Evolutionary conservation across 2,113 vertebrate species (phyloP), one percentile per base, ranked within the genome.

Genomic region (Catagonus wagneri): DNA sequence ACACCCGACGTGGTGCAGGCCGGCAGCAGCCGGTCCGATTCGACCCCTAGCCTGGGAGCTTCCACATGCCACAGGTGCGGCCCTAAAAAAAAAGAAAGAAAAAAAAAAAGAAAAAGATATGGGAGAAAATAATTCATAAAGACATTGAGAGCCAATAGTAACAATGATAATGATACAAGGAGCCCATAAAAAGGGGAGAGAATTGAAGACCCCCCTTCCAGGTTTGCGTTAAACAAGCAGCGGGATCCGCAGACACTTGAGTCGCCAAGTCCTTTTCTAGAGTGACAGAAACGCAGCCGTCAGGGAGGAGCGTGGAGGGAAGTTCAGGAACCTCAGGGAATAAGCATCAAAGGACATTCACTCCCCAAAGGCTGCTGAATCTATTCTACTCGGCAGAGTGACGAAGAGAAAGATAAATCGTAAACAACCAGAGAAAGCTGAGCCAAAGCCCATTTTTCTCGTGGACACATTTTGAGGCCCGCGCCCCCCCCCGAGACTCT

Each of bases 221-320:
- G 36, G 44, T 20, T 68, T 4, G 4, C 80, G 50, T 1, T 23
- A 61, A 66, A 39, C 23, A 15, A 17, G 29, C 23, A 0, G 9
- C 36, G 22, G 2, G 10, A 14, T 0, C n/a, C 81, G 0, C 0
- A 1, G n/a, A 1, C 34, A 0, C 2, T 29, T 25, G 36, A 7
- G 9, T 1, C 9, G 6, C 20, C 20, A 1, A 6, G 19, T 6
- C 34, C 34, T 34, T 23, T 32, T 27, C 71, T 23, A 4, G 44
- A 54, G 54, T 19, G 12, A 11, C 0, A 58, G 58, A 29, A 44
- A 2, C 0, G 0, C 1, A 20, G 14, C 7, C 4, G 12, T 16
- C 29, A 7, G 27, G 58, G 29, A 20, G 20, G 25, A 58, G 7
- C 8, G 29, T 0, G 4, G 39, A 58, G 25, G 34, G 16, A 63